Conservation (phyloP, 2,888 invertebrate species). For the Acholoe squamosa region DNA sequence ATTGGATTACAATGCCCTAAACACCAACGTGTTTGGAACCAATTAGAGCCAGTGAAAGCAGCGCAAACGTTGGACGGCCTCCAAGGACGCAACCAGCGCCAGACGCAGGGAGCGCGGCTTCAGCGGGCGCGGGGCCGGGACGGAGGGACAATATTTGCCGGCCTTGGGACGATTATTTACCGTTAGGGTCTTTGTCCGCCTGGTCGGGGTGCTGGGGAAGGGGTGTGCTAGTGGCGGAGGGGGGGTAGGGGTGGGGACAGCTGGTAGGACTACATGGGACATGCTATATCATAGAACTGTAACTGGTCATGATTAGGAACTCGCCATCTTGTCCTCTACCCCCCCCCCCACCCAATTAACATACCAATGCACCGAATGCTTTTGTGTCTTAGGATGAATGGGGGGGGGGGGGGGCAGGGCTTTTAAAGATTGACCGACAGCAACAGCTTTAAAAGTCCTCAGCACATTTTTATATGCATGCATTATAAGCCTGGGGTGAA, state of each 20-base stretch:
- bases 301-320: background rate
- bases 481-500: no score
- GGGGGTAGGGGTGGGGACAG: background rate
- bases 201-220: background rate
- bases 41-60: slow-evolving; percentile 32
- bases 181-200: background rate
- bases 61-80: background rate
- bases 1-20: slow-evolving; percentile 58
- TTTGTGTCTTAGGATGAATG: no score
- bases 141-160: slow-evolving; percentile 28
- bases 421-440: no score
- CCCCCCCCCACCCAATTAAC: background rate
- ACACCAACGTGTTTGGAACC: slow-evolving; percentile 35
- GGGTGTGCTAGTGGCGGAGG: background rate
- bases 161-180: background rate
- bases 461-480: no score
- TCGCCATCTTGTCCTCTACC: background rate
- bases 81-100: background rate
- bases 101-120: background rate
- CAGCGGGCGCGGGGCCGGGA: background rate
- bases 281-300: no score
- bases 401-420: no score
- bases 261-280: background rate
- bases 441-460: no score
- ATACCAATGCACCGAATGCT: no score